Conservation (phyloP, 2,888 invertebrate genomes). For the Polyommatus icarus region DNA sequence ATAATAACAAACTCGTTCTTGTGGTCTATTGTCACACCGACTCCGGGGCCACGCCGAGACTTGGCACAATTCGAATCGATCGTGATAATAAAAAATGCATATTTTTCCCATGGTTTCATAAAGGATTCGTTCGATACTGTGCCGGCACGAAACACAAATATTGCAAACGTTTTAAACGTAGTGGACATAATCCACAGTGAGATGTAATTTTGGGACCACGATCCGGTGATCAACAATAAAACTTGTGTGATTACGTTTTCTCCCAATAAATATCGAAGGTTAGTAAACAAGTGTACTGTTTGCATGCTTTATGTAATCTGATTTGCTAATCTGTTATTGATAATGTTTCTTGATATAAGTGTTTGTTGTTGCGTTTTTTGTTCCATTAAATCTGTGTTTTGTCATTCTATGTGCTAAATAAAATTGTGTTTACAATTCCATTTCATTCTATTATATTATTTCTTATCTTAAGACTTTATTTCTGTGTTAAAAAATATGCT, state of each 20-base stretch:
- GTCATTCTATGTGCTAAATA: neutral
- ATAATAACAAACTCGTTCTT: slow-evolving; percentile 55
- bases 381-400: neutral
- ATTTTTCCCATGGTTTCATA: slow-evolving; percentile 72
- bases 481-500: neutral
- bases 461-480: neutral
- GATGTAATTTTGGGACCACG: slow-evolving; percentile 46
- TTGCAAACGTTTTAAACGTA: slow-evolving; percentile 46
- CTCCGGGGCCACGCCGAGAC: slow-evolving; percentile 46
- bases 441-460: neutral
- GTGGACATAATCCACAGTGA: slow-evolving; percentile 49
- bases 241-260: slow-evolving; percentile 39
- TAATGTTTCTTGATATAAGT: slow-evolving; percentile 14
- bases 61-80: slow-evolving; percentile 65
- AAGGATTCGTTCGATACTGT: slow-evolving; percentile 61
- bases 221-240: slow-evolving; percentile 52
- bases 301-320: slow-evolving; percentile 3
- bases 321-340: neutral
- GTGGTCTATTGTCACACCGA: slow-evolving; percentile 51
- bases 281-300: slow-evolving; percentile 59
- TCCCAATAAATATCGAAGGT: slow-evolving; percentile 52
- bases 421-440: neutral
- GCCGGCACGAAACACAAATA: slow-evolving; percentile 48
- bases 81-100: slow-evolving; percentile 78
- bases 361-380: neutral